phyloP scores from a whole-genome alignment of 2,888 invertebrate species.

The Cataglyphis livida region DNA sequence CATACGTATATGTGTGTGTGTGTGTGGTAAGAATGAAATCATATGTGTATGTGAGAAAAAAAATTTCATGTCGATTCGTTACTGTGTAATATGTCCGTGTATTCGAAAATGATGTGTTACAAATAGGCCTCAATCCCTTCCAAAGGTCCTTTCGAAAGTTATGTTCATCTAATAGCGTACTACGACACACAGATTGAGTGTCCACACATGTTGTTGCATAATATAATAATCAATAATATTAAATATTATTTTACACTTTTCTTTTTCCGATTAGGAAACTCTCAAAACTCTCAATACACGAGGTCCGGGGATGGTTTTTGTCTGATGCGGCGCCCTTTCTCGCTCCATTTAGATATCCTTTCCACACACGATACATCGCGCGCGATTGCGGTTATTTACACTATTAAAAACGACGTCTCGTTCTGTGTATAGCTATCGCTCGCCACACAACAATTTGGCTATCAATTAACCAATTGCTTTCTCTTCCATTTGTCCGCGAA shows the following conservation, averaged over 20 bases:
- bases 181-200: slow-evolving; percentile 77
- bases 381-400: slow-evolving; percentile 82
- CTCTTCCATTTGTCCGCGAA: slow-evolving; percentile 75
- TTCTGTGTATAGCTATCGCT: slow-evolving; percentile 73
- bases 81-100: slow-evolving; percentile 75
- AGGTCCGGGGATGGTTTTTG: slow-evolving; percentile 54
- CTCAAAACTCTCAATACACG: slow-evolving; percentile 64
- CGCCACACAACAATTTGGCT: slow-evolving; percentile 74
- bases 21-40: slow-evolving; percentile 53
- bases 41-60: slow-evolving; percentile 30
- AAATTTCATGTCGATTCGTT: slow-evolving; percentile 71
- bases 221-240: slow-evolving; percentile 81
- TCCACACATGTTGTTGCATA: slow-evolving; percentile 79
- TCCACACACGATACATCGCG: slow-evolving; percentile 74
- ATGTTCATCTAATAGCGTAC: slow-evolving; percentile 79
- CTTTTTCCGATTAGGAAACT: slow-evolving; percentile 73
- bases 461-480: slow-evolving; percentile 72
- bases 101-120: slow-evolving; percentile 75
- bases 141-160: slow-evolving; percentile 79
- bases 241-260: slow-evolving; percentile 83
- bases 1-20: neutral
- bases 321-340: slow-evolving; percentile 63
- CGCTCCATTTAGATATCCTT: slow-evolving; percentile 73
- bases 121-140: slow-evolving; percentile 78
- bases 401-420: slow-evolving; percentile 78